Base-by-base conservation (phyloP, 2,113 vertebrate genomes). In the Mustela nigripes region DNA sequence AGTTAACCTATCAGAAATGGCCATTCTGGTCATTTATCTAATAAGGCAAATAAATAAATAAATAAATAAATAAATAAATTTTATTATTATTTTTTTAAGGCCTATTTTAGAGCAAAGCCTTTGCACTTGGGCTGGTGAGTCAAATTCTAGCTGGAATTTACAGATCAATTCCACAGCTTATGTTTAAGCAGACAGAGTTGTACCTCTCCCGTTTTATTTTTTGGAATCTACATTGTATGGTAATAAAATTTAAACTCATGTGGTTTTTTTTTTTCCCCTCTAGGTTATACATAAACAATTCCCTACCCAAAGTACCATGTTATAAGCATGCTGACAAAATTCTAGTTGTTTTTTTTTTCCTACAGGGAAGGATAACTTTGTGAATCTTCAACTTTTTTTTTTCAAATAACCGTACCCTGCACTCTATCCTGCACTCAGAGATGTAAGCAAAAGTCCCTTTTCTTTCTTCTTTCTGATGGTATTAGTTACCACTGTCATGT, bases 361-460 rank as follows among this genome's bases (percentile, higher is more conserved):
- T 60, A 58, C 10, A 86, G 26, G 67, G 24, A 83, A 98, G 97
- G 80, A 94, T 96, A 98, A 98, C 33, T 92, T 91, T 1, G 14
- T 88, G 62, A 96, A 53, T 96, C 50, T 96, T 76, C 33, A 5
- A 0, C 85, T 94, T 91, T 71, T 91, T 71, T 39, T 91, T 89
- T 96, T 85, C 39, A 36, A 74, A 62, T 9, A 4, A 81, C 93
- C 79, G 85, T 76, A 76, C 33, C 62, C 48, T 98, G 80, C 89
- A 86, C 84, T 95, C 91, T 80, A 69, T 36, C 67, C 42, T 98
- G 80, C 91, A 86, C 84, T 95, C 42, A 71, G 92, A 81, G 21
- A 0, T 97, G 98, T 97, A 94, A 97, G 91, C 63, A 74, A 58
- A 98, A 98, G 82, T 97, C 80, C 33, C 97, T 81, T 90, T 97